Evolutionary conservation across 1,140 invertebrate species (phyloP).

Genomic region (Apis mellifera): DNA sequence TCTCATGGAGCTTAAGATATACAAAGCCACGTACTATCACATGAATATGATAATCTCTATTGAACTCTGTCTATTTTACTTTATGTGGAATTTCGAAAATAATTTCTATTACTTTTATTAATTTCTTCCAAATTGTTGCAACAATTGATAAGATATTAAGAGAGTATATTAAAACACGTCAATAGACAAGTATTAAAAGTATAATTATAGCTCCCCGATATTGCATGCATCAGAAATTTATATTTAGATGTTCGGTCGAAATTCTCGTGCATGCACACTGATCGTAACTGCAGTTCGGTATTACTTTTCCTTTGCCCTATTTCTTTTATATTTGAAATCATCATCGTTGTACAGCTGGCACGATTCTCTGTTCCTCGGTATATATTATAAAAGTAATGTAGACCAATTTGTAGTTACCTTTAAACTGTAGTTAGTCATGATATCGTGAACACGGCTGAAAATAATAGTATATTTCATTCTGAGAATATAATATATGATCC

Average conservation of each 20-base stretch:
- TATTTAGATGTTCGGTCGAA: slow-evolving; percentile 54
- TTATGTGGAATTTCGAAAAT: no score
- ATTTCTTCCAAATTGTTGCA: background rate
- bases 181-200: slow-evolving; percentile 20
- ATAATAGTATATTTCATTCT: background rate
- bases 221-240: slow-evolving; percentile 55
- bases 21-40: no score
- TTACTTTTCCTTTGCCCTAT: slow-evolving; percentile 40
- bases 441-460: slow-evolving; percentile 42
- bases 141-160: background rate
- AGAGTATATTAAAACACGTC: slow-evolving; percentile 3
- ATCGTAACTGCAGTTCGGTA: slow-evolving; percentile 20
- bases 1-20: no score
- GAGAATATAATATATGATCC: background rate
- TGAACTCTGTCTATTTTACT: no score
- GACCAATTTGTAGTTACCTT: background rate
- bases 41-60: no score
- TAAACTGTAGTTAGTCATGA: background rate
- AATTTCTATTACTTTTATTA: background rate
- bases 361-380: slow-evolving; percentile 10
- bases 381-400: slow-evolving; percentile 5
- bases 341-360: slow-evolving; percentile 39
- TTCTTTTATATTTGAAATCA: slow-evolving; percentile 23
- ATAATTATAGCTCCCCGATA: slow-evolving; percentile 25
- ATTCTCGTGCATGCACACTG: slow-evolving; percentile 49